Evolutionary conservation across 2,888 invertebrate species (phyloP).

Genomic region (Lochmaea capreae): DNA sequence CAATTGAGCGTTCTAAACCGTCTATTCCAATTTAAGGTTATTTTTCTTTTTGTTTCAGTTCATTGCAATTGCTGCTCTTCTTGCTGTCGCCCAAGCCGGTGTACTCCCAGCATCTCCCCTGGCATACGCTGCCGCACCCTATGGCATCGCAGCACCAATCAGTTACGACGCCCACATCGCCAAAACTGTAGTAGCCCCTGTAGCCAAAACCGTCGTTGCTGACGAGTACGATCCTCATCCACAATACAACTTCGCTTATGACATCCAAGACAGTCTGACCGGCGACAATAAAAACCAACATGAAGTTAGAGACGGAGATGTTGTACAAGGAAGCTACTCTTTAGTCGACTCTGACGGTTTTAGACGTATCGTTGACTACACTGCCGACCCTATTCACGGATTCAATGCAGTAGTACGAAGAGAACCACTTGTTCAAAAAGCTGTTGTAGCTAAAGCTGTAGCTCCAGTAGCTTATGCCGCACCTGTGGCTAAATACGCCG

Average conservation of each 20-base stretch:
- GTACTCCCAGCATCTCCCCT: slow-evolving; percentile 25
- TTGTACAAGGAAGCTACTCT: slow-evolving; percentile 72
- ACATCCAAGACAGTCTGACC: slow-evolving; percentile 70
- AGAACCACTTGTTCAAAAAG: slow-evolving; percentile 64
- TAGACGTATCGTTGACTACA: slow-evolving; percentile 73
- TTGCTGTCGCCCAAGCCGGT: slow-evolving; percentile 62
- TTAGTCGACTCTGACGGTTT: slow-evolving; percentile 72
- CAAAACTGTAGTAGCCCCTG: slow-evolving; percentile 45
- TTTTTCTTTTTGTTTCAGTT: slow-evolving; percentile 37
- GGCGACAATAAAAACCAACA: slow-evolving; percentile 73
- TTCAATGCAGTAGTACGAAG: slow-evolving; percentile 71
- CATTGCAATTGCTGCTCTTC: slow-evolving; percentile 44
- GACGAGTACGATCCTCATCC: slow-evolving; percentile 61
- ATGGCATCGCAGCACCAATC: slow-evolving; percentile 19
- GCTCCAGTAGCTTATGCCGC: slow-evolving; percentile 51
- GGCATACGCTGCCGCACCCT: slow-evolving; percentile 41
- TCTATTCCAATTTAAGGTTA: too few relatives aligned
- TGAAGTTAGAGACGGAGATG: slow-evolving; percentile 74
- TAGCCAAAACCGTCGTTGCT: slow-evolving; percentile 47
- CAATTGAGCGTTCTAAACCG: too few relatives aligned
- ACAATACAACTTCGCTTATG: slow-evolving; percentile 70
- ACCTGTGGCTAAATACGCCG: slow-evolving; percentile 43
- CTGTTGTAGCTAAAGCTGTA: slow-evolving; percentile 39
- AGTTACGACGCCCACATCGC: slow-evolving; percentile 41
- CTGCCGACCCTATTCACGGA: slow-evolving; percentile 68